Evolutionary conservation across 1,140 invertebrate genomes (phyloP).

Genomic region (Nebria ingens): DNA sequence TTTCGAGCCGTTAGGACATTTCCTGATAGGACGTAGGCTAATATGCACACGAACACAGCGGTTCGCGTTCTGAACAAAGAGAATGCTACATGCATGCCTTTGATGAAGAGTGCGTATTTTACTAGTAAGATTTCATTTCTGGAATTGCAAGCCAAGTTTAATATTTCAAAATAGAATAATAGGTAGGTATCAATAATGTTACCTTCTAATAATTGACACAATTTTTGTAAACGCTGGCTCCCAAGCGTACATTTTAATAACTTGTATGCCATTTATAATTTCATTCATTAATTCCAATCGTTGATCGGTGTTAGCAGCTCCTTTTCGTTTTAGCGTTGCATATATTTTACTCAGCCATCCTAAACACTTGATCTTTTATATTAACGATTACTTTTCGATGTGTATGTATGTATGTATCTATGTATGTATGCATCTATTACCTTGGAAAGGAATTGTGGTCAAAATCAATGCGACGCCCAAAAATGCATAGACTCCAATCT

Average conservation of each 20-base stretch:
- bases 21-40: conserved; percentile 60
- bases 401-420: no score
- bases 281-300: conserved; percentile 77
- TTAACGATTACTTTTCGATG: no score
- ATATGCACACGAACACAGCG: conserved; percentile 65
- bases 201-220: conserved; percentile 43
- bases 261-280: conserved; percentile 63
- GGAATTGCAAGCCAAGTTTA: conserved; percentile 25
- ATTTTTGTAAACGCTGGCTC: conserved; percentile 64
- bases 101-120: conserved; percentile 1
- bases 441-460: not conserved
- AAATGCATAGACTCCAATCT: conserved; percentile 58
- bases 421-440: conserved; percentile 34
- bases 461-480: conserved; percentile 40
- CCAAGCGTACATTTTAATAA: conserved; percentile 84
- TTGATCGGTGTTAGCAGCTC: conserved; percentile 57
- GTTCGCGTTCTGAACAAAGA: conserved; percentile 58
- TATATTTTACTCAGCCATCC: conserved; percentile 48
- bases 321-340: conserved; percentile 41
- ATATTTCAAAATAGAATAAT: conserved; percentile 18
- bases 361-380: conserved; percentile 44
- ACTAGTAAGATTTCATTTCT: not conserved
- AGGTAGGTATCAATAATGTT: no score
- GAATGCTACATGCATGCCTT: conserved; percentile 6
- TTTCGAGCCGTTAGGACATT: conserved; percentile 60